Conservation (phyloP, 92 coral and sea anemone genomes). For the Umimayanthus chanpuru region DNA sequence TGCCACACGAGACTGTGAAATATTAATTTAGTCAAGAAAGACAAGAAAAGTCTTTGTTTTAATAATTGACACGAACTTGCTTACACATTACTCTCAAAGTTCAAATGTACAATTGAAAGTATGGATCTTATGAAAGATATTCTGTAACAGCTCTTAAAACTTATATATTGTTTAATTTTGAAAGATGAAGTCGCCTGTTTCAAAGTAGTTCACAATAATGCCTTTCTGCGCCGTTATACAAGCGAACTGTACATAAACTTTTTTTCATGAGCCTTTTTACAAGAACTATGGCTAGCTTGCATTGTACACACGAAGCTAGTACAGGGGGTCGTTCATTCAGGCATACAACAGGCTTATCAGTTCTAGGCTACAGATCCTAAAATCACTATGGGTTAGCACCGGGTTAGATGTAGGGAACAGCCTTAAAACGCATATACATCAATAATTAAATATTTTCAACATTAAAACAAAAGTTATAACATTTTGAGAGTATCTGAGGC, state of each 20-base stretch:
- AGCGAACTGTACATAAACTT: not conserved
- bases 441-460: no score
- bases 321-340: not conserved
- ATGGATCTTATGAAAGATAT: no score
- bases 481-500: not conserved
- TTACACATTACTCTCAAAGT: not conserved
- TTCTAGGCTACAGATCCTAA: not conserved
- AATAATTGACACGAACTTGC: not conserved
- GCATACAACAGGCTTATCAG: not conserved
- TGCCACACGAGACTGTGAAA: not conserved
- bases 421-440: not conserved
- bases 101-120: not conserved
- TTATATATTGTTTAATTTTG: no score
- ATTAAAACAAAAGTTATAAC: not conserved
- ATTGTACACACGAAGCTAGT: no score
- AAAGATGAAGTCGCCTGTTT: no score
- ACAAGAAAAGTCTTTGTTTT: no score
- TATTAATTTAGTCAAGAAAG: not conserved
- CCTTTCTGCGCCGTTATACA: not conserved
- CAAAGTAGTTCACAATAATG: not conserved
- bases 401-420: not conserved
- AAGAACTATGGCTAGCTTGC: no score
- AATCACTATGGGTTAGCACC: not conserved
- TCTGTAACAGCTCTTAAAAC: not conserved
- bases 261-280: no score